These are phyloP conservation scores for Helarctos malayanus DNA, from an alignment of 2,797 vertebrate genomes.

Conservation along the genomic window DNA sequence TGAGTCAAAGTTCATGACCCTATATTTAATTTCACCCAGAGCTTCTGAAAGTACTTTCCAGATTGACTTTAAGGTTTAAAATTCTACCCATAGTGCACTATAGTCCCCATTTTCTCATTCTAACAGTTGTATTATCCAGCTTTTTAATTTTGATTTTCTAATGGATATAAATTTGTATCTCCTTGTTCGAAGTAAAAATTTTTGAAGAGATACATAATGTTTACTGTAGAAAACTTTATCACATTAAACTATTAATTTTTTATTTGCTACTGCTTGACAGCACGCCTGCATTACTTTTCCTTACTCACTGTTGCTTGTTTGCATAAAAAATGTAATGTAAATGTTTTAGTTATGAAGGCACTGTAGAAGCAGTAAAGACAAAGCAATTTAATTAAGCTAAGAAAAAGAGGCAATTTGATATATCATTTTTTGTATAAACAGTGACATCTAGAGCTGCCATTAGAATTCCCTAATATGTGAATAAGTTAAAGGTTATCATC, in stretches of 20 bases:
- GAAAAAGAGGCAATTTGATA: constrained; percentile 85
- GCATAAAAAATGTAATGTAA: background rate
- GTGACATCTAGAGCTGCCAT: constrained; percentile 85
- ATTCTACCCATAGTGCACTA: fast-evolving
- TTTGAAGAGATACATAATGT: background rate
- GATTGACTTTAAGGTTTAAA: background rate
- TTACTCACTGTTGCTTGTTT: background rate
- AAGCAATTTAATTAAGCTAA: constrained; percentile 54
- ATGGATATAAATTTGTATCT: background rate
- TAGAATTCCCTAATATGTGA: constrained; percentile 86
- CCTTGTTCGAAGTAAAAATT: background rate
- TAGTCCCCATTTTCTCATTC: background rate
- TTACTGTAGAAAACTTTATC: background rate
- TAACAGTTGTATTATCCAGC: background rate
- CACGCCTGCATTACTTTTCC: background rate
- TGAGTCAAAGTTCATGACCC: background rate
- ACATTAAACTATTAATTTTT: background rate
- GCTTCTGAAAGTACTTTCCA: background rate
- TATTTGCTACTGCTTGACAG: background rate
- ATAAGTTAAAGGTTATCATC: constrained; percentile 88
- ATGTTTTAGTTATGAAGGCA: background rate
- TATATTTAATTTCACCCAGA: background rate
- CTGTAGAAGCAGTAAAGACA: background rate
- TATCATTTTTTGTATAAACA: constrained; percentile 86
- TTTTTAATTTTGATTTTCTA: background rate